A percentile compares a stretch with the other conserved stretches of the same genome.
Conservation (phyloP, 2,797 vertebrate species). For the Lutjanus argentimaculatus region DNA sequence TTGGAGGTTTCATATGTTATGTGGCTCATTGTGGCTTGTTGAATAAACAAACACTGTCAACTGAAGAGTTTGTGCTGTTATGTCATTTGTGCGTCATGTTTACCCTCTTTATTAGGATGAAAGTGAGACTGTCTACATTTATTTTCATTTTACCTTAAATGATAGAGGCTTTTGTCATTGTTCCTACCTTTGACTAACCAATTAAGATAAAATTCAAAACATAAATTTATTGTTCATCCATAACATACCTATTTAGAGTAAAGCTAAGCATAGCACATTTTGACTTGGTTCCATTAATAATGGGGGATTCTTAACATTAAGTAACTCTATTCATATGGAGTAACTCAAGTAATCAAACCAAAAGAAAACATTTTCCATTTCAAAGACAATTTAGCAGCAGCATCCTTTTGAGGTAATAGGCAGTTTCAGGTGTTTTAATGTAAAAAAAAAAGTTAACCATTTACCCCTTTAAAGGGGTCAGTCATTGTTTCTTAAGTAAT, state of each 20-base stretch:
- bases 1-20: neutral
- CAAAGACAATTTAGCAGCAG: neutral
- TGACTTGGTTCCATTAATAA: neutral
- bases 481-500: conserved; percentile 6
- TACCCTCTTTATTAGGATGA: neutral
- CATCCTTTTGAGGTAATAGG: neutral
- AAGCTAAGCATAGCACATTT: neutral
- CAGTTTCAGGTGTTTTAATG: neutral
- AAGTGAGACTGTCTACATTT: neutral
- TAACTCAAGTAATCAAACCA: neutral
- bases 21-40: conserved; percentile 8
- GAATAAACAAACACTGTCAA: conserved; percentile 35
- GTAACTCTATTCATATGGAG: neutral
- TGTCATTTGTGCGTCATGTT: neutral
- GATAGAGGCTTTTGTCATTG: neutral
- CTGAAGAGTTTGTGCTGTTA: neutral
- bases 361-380: neutral
- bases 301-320: neutral
- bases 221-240: too few relatives aligned
- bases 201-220: too few relatives aligned
- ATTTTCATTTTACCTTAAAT: neutral
- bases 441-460: rapidly evolving
- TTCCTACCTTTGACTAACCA: too few relatives aligned
- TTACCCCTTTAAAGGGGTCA: neutral
- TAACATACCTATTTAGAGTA: too few relatives aligned